phyloP scores from a whole-genome alignment of 35 echinoderm and acorn worm species.

The Diadema setosum region DNA sequence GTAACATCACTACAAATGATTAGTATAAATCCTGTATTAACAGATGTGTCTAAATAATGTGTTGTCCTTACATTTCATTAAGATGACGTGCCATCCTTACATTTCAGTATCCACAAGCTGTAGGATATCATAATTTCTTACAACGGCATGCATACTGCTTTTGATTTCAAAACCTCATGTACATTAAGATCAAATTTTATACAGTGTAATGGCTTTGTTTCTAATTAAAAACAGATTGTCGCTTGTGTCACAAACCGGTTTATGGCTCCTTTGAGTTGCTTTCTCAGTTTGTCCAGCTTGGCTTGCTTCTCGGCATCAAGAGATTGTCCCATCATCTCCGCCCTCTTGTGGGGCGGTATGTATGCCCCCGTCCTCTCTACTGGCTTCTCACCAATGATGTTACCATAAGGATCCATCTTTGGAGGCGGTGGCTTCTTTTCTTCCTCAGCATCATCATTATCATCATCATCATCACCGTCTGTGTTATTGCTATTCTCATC shows the following conservation, averaged over 20 bases:
- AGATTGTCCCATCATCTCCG: conserved; percentile 80
- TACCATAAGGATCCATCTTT: conserved; percentile 88
- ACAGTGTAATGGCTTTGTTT: too few species aligned
- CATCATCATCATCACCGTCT: conserved; percentile 11
- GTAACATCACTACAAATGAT: too few species aligned
- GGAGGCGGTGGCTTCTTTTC: not conserved
- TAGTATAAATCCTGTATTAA: too few species aligned
- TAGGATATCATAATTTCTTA: too few species aligned
- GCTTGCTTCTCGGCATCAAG: conserved; percentile 41
- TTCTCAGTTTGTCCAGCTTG: conserved; percentile 71
- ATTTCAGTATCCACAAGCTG: too few species aligned
- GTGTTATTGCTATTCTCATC: conserved; percentile 18
- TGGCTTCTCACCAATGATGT: conserved; percentile 17
- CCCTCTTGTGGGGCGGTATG: conserved; percentile 90
- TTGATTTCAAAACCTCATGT: too few species aligned
- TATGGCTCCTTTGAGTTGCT: conserved; percentile 87
- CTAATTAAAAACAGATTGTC: too few species aligned
- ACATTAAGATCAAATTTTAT: too few species aligned
- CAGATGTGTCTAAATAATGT: too few species aligned
- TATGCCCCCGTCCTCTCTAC: conserved; percentile 8
- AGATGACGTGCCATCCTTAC: too few species aligned
- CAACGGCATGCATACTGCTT: too few species aligned
- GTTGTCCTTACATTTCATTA: too few species aligned
- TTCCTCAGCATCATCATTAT: conserved; percentile 1
- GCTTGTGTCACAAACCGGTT: conserved; percentile 69